Base-by-base conservation (phyloP, 1,140 invertebrate species). In the Acromyrmex charruanus region DNA sequence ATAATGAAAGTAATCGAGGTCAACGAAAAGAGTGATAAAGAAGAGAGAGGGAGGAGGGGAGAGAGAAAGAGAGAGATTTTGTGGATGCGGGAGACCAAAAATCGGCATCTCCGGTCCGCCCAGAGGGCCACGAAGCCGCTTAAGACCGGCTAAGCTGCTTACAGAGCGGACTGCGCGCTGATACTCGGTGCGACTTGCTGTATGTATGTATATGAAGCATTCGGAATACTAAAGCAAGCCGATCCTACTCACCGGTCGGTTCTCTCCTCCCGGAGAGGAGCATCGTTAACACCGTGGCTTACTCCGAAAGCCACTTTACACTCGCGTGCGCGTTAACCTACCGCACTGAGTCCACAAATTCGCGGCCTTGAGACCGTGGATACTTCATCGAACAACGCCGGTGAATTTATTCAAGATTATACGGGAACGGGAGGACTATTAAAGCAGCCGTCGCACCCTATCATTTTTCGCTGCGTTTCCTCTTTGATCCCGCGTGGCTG, bases 61-160 rank as follows among this genome's bases (percentile, higher is more conserved):
- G 55, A 58, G 53, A 58, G 55, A 58, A 7, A 21, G 18, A 77
- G 44, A 31, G 49, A 21, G 35, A 68, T 44, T 68, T 55, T 12
- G 82, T 75, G 75, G 16, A 51, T 21, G 28, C 51, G n/a, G 51
- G 25, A 69, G 81, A 88, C 31, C 80, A 75, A 80, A 77, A 75
- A 75, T 86, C 66, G 79, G 58, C 80, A 66, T 66, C 80, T 74
- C 88, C 69, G 35, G 68, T 28, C 44, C 66, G 14, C 53, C 39
- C 49, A n/a, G 72, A 69, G 55, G 68, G 28, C 63, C 88, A 58
- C 59, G 89, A 90, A 89, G 85, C 74, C 59, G 89, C 88, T 89
- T 89, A 89, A 82, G 84, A 89, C 72, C 88, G 71, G 71, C 80
- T 90, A 90, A 90, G 88, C 88, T 55, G 88, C 88, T 90, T 90